Evolutionary conservation across 1,140 invertebrate genomes (phyloP).

Genomic region (Drosophila murphyi): DNA sequence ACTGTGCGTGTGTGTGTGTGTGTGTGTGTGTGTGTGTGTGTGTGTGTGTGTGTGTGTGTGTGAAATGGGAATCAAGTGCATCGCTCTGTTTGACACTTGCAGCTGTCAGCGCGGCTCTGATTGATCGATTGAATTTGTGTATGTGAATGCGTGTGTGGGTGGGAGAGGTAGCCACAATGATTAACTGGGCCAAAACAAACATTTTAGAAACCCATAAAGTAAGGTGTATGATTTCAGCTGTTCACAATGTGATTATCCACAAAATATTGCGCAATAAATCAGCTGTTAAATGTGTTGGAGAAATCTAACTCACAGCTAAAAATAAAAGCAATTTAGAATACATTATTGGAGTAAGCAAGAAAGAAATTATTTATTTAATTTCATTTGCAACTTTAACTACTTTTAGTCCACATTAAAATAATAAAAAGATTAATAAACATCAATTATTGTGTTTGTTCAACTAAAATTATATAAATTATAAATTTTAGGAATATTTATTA

Average conservation of each 20-base stretch:
- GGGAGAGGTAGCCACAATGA: conserved; percentile 27
- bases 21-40: conserved; percentile 28
- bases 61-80: conserved; percentile 63
- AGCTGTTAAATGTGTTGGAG: not conserved
- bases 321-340: not conserved
- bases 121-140: conserved; percentile 59
- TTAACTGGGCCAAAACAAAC: conserved; percentile 44
- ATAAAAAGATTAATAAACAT: no score
- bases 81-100: conserved; percentile 77
- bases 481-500: no score
- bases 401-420: no score
- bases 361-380: no score
- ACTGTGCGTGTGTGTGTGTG: conserved; percentile 17
- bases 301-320: not conserved
- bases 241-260: not conserved
- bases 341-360: no score
- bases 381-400: no score
- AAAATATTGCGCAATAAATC: conserved; percentile 4
- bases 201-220: conserved; percentile 1
- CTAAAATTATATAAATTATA: no score
- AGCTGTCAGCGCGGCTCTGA: conserved; percentile 73
- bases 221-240: conserved; percentile 8
- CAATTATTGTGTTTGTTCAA: no score
- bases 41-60: conserved; percentile 11
- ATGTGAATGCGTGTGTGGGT: conserved; percentile 1